Conservation (phyloP, 2,113 vertebrate genomes). For the Carassius carassius region DNA sequence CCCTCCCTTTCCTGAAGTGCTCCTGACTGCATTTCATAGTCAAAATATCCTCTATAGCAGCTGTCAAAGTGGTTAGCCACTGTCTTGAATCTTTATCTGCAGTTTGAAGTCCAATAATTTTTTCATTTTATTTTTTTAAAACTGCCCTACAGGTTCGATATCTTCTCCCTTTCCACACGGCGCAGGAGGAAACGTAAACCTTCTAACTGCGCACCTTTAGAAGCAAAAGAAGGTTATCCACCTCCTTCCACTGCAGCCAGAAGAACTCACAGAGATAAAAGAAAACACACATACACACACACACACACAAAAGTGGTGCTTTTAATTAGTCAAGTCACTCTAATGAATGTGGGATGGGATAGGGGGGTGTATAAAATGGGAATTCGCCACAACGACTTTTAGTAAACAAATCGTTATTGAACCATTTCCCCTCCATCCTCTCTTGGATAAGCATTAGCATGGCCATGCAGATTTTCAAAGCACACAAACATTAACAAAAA, state of each 20-base stretch:
- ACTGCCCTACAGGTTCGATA: slow-evolving; percentile 69
- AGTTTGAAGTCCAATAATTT: slow-evolving; percentile 77
- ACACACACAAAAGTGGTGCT: slow-evolving; percentile 2
- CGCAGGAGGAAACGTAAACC: slow-evolving; percentile 31
- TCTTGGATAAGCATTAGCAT: slow-evolving; percentile 26
- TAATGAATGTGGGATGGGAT: slow-evolving; percentile 33
- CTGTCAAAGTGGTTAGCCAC: slow-evolving; percentile 79
- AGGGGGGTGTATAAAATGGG: not conserved
- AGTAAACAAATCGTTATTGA: slow-evolving; percentile 50
- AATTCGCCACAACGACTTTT: slow-evolving; percentile 25
- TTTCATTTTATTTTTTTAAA: not conserved
- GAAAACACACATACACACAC: not conserved
- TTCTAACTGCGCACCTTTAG: not conserved
- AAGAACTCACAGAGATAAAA: slow-evolving; percentile 4
- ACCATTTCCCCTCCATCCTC: slow-evolving; percentile 16
- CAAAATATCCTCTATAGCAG: slow-evolving; percentile 78
- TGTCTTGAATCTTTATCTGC: slow-evolving; percentile 77
- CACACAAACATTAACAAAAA: slow-evolving; percentile 49
- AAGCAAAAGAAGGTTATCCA: slow-evolving; percentile 21
- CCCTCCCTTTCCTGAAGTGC: slow-evolving; percentile 59
- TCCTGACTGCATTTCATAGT: slow-evolving; percentile 76
- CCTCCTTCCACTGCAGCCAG: not conserved
- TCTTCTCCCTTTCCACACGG: slow-evolving; percentile 58
- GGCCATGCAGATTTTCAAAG: slow-evolving; percentile 34
- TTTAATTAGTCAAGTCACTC: slow-evolving; percentile 43